Conservation (phyloP, 2,113 vertebrate species). For the Octodon degus region DNA sequence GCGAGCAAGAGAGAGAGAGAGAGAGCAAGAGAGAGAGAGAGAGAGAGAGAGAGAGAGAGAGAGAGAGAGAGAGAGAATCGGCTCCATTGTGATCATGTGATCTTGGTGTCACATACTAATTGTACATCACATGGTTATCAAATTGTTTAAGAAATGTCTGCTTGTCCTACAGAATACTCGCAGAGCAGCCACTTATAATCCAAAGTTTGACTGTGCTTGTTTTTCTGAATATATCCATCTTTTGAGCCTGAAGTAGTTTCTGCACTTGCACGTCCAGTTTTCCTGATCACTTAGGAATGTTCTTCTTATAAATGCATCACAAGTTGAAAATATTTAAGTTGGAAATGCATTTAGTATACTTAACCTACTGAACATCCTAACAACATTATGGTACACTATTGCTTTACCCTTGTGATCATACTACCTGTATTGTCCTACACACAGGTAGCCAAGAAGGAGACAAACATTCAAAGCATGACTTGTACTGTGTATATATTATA, state of each 20-base stretch:
- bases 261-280: neutral
- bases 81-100: neutral
- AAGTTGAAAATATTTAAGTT: neutral
- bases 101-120: neutral
- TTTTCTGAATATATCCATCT: neutral
- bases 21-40: no score
- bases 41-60: no score
- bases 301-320: neutral
- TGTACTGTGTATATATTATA: neutral
- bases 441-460: neutral
- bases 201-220: neutral
- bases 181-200: neutral
- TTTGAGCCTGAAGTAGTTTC: neutral
- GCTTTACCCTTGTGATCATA: neutral
- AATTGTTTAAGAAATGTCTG: neutral
- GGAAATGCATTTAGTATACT: neutral
- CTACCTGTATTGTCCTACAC: no score
- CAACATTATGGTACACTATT: no score
- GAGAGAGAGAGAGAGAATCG: neutral
- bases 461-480: neutral
- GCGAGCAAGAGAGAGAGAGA: no score
- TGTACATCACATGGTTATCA: neutral
- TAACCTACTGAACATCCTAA: neutral
- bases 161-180: neutral
- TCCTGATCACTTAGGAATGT: neutral